A percentile compares a stretch with the other conserved stretches of the same genome.
phyloP scores from a whole-genome alignment of 2,113 vertebrate genomes.

The Mormoops blainvillei region DNA sequence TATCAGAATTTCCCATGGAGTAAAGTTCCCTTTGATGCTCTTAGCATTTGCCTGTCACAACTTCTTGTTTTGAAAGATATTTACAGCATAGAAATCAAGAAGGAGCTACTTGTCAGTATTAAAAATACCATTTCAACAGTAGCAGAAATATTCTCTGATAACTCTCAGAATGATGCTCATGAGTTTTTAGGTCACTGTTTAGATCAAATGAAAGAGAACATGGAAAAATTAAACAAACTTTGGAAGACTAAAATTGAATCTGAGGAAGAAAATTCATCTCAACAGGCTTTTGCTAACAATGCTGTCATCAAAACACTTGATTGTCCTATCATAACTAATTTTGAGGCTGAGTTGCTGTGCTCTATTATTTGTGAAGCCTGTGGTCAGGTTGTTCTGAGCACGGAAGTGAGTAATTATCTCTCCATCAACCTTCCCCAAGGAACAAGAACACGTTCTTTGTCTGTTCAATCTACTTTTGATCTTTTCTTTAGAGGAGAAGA shows the following conservation, averaged over 20 bases:
- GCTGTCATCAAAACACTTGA: slow-evolving; percentile 82
- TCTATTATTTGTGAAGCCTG: slow-evolving; percentile 91
- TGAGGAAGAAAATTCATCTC: slow-evolving; percentile 73
- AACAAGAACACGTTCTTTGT: not conserved
- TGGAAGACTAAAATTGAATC: slow-evolving; percentile 79
- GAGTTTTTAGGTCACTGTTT: slow-evolving; percentile 96
- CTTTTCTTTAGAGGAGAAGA: slow-evolving; percentile 37
- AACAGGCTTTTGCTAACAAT: slow-evolving; percentile 47
- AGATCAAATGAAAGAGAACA: slow-evolving; percentile 93
- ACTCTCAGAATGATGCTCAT: slow-evolving; percentile 95
- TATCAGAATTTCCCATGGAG: slow-evolving; percentile 90
- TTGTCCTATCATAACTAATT: slow-evolving; percentile 91
- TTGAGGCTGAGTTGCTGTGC: slow-evolving; percentile 93
- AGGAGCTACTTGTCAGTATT: slow-evolving; percentile 88
- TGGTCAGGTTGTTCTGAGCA: not conserved
- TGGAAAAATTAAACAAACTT: slow-evolving; percentile 88
- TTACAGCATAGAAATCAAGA: slow-evolving; percentile 89
- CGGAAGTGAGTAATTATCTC: slow-evolving; percentile 32
- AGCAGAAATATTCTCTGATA: slow-evolving; percentile 89
- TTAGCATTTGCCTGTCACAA: slow-evolving; percentile 92
- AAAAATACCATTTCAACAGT: slow-evolving; percentile 91
- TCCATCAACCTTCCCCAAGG: slow-evolving; percentile 40
- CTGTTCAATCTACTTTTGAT: slow-evolving; percentile 51
- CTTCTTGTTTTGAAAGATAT: slow-evolving; percentile 92
- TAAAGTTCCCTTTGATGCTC: slow-evolving; percentile 86